Conservation (phyloP, 1,140 invertebrate genomes). For the Odontomachus brunneus region DNA sequence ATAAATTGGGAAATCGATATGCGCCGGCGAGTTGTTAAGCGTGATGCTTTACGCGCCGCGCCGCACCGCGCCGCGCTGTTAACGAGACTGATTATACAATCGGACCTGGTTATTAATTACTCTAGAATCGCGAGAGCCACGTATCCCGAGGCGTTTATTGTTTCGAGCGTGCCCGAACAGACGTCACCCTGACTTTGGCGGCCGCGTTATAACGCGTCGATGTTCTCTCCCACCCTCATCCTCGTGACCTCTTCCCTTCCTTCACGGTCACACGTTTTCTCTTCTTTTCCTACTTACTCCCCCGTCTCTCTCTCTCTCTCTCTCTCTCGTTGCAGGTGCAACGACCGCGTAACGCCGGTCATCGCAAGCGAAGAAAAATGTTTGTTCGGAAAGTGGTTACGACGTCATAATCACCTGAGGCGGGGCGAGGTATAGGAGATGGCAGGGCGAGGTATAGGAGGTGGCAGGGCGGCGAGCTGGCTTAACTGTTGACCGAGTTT, state of each 20-base stretch:
- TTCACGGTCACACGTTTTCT: no score
- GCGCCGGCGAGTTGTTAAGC: constrained; percentile 60
- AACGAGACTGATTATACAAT: constrained; percentile 58
- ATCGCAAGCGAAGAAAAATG: constrained; percentile 14
- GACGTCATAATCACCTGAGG: constrained; percentile 56
- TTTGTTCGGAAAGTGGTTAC: constrained; percentile 51
- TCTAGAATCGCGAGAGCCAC: constrained; percentile 3
- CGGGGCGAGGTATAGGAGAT: not conserved
- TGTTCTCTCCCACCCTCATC: no score
- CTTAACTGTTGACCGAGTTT: constrained; percentile 44
- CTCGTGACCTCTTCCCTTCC: not conserved
- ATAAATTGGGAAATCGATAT: constrained; percentile 65
- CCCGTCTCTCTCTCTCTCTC: not conserved
- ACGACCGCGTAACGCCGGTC: not conserved
- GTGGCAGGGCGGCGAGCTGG: constrained; percentile 14
- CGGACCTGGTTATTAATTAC: constrained; percentile 55
- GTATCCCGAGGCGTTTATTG: not conserved
- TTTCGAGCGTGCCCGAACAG: not conserved
- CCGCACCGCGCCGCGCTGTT: constrained; percentile 32
- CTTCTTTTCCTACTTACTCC: no score
- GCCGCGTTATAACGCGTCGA: not conserved
- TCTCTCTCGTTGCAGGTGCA: not conserved
- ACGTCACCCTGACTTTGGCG: not conserved
- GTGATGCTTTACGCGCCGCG: constrained; percentile 35
- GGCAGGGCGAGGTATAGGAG: not conserved